phyloP scores from a whole-genome alignment of 2,797 vertebrate species.

The Sebastes reedi region DNA sequence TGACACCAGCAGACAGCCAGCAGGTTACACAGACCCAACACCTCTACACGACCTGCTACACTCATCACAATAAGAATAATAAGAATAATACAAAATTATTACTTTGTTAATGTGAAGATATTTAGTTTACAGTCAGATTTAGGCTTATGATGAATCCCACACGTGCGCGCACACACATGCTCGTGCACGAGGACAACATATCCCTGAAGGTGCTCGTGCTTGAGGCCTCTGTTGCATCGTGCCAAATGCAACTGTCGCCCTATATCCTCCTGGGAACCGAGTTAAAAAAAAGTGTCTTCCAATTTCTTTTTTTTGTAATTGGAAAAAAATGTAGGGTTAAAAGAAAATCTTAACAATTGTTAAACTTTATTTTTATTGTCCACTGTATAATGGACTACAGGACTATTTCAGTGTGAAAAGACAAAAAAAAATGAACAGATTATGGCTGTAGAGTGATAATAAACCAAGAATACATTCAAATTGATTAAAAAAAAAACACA shows the following conservation, averaged over 20 bases:
- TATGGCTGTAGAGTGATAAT: no score
- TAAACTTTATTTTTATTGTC: no score
- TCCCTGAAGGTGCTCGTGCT: background rate
- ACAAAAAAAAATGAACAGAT: no score
- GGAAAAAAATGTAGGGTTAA: no score
- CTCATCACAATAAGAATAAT: background rate
- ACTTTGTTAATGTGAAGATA: background rate
- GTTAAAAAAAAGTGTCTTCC: no score
- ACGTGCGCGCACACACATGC: background rate
- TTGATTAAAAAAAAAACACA: no score
- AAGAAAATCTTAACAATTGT: no score
- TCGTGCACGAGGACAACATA: background rate
- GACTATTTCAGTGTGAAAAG: no score
- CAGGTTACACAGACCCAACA: slow-evolving; percentile 44
- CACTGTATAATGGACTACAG: no score
- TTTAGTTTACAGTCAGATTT: background rate
- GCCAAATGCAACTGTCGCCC: background rate
- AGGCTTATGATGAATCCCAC: background rate
- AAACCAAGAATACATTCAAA: no score
- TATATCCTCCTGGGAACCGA: no score
- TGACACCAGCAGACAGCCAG: slow-evolving; percentile 53
- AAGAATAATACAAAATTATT: background rate
- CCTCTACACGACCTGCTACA: slow-evolving; percentile 31
- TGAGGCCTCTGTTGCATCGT: slow-evolving; percentile 3
- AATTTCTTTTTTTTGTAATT: no score